Percentiles rank a stretch among this genome's conserved stretches.
Conservation (phyloP, 1,140 invertebrate species). For the Drosophila triauraria region DNA sequence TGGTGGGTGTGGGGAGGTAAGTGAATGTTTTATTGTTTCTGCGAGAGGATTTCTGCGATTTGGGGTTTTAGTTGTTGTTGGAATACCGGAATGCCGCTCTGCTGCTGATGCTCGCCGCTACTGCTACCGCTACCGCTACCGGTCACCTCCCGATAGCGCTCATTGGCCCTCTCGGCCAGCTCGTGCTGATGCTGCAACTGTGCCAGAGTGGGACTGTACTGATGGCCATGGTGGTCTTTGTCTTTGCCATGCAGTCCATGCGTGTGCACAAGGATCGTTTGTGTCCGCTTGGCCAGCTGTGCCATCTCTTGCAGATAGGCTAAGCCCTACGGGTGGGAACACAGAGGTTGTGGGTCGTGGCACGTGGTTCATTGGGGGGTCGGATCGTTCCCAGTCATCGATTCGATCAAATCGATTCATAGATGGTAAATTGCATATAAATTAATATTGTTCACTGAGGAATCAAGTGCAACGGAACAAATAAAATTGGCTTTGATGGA, state of each 20-base stretch:
- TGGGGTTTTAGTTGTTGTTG: slow-evolving; percentile 47
- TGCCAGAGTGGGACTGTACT: slow-evolving; percentile 77
- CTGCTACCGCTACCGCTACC: slow-evolving; percentile 20
- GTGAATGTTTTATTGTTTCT: slow-evolving; percentile 37
- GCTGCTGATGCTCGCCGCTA: slow-evolving; percentile 50
- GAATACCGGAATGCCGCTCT: slow-evolving; percentile 82
- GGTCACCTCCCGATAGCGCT: slow-evolving; percentile 72
- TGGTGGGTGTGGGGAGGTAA: slow-evolving; percentile 43
- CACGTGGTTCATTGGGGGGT: slow-evolving; percentile 35
- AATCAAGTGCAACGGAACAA: slow-evolving; percentile 41
- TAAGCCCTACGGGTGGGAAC: slow-evolving; percentile 54
- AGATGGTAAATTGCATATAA: slow-evolving; percentile 73
- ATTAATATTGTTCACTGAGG: slow-evolving; percentile 65
- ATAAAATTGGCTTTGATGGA: slow-evolving; percentile 40
- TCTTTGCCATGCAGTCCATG: slow-evolving; percentile 72
- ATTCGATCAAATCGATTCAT: slow-evolving; percentile 38
- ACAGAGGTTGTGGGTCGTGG: slow-evolving; percentile 24
- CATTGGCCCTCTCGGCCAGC: slow-evolving; percentile 53
- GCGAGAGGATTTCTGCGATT: slow-evolving; percentile 33
- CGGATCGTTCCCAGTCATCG: slow-evolving; percentile 14
- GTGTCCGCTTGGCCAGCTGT: slow-evolving; percentile 72
- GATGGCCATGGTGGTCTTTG: slow-evolving; percentile 76
- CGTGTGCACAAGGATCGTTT: slow-evolving; percentile 79
- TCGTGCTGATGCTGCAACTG: slow-evolving; percentile 64
- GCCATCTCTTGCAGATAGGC: slow-evolving; percentile 84